Conservation (phyloP, 1,140 invertebrate genomes). For the Drosophila tropicalis region DNA sequence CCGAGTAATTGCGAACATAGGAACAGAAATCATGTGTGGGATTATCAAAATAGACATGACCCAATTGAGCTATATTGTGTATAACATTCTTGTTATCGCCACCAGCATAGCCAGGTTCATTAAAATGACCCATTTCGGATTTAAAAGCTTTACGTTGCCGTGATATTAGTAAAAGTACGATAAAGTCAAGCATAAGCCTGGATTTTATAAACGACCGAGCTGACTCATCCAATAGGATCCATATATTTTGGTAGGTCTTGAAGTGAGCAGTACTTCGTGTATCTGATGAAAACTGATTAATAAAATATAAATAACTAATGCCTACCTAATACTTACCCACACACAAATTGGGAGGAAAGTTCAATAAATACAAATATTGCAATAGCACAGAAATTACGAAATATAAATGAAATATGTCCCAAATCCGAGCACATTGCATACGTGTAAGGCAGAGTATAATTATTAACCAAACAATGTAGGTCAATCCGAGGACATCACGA, state of each 20-base stretch:
- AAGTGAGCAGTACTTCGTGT: neutral
- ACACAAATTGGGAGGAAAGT: conserved; percentile 92
- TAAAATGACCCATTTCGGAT: conserved; percentile 87
- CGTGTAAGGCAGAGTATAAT: conserved; percentile 89
- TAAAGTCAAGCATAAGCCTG: conserved; percentile 95
- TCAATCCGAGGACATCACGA: conserved; percentile 93
- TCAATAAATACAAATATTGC: conserved; percentile 95
- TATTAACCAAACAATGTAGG: conserved; percentile 94
- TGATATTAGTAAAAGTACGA: conserved; percentile 93
- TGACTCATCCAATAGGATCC: conserved; percentile 25
- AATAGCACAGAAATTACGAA: conserved; percentile 91
- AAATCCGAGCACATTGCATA: conserved; percentile 88
- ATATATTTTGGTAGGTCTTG: neutral
- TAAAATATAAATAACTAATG: neutral
- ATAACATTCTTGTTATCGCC: conserved; percentile 87
- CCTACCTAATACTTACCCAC: conserved; percentile 84
- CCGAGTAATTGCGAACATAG: conserved; percentile 88
- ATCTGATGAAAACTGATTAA: neutral
- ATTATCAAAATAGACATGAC: conserved; percentile 86
- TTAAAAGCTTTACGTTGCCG: conserved; percentile 94
- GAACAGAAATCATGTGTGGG: conserved; percentile 90
- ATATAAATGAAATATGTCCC: conserved; percentile 93
- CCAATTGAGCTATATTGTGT: conserved; percentile 86
- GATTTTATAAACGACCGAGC: conserved; percentile 59
- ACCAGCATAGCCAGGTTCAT: conserved; percentile 84